Percentiles rank a stretch among this genome's conserved stretches.
Conservation (phyloP, 2,797 vertebrate genomes). For the Momotus momota region DNA sequence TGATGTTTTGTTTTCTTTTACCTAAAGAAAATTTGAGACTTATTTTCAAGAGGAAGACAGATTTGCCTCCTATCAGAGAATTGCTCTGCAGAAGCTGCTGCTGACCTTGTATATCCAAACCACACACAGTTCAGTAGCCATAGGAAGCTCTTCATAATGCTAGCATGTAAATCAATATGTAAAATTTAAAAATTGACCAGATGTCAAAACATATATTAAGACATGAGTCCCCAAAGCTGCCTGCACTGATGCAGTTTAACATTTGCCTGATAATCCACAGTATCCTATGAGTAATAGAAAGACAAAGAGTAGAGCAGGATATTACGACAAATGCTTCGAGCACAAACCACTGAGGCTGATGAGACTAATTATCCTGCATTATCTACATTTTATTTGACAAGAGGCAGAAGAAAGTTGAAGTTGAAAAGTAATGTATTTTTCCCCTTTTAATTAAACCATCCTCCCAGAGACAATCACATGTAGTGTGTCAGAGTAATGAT, state of each 20-base stretch:
- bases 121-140: background rate
- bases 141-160: background rate
- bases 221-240: background rate
- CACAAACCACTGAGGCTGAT: background rate
- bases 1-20: background rate
- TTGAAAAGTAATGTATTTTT: background rate
- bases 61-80: background rate
- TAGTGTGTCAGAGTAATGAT: background rate
- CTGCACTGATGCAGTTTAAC: background rate
- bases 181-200: background rate
- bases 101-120: background rate
- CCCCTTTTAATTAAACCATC: background rate
- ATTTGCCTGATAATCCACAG: background rate
- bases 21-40: background rate
- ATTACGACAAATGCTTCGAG: background rate
- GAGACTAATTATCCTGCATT: background rate
- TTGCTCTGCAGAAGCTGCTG: background rate
- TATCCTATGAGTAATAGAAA: background rate
- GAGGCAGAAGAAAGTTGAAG: background rate
- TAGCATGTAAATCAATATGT: background rate
- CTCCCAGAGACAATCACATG: background rate
- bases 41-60: background rate
- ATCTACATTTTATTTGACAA: slow-evolving; percentile 1
- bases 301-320: background rate
- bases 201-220: background rate